Percentiles rank a stretch among this genome's conserved stretches.
Evolutionary conservation across 2,113 vertebrate genomes (phyloP).

Genomic region (Syngnathus scovelli): DNA sequence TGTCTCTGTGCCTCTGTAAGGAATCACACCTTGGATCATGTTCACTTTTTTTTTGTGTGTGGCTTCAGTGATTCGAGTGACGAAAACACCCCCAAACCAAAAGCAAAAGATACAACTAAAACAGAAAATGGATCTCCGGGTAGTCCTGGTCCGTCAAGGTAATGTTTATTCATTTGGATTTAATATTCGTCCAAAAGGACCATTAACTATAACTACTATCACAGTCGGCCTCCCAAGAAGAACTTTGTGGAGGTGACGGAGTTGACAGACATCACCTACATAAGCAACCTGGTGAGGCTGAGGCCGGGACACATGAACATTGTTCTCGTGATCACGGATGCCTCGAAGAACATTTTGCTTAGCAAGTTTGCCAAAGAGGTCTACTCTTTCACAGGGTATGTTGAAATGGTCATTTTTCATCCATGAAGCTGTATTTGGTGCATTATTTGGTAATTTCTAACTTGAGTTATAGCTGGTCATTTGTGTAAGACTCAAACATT

Average conservation of each 20-base stretch:
- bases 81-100: constrained; percentile 74
- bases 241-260: constrained; percentile 95
- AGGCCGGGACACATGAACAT: constrained; percentile 94
- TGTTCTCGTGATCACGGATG: constrained; percentile 88
- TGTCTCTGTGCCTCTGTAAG: neutral
- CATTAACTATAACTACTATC: constrained; percentile 2
- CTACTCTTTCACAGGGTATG: constrained; percentile 90
- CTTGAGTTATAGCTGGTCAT: too few relatives aligned
- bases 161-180: constrained; percentile 11
- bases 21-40: neutral
- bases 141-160: constrained; percentile 61
- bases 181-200: neutral
- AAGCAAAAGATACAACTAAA: constrained; percentile 72
- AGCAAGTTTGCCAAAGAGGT: constrained; percentile 97
- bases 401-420: neutral
- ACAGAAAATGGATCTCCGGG: constrained; percentile 70
- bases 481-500: too few relatives aligned
- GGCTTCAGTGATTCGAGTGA: constrained; percentile 83
- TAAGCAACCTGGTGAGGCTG: constrained; percentile 90
- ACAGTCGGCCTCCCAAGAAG: constrained; percentile 83
- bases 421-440: neutral
- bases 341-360: constrained; percentile 86
- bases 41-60: neutral
- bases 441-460: too few relatives aligned
- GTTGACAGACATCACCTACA: constrained; percentile 90